Base-by-base conservation (phyloP, 2,113 vertebrate species). In the Parotia lawesii region DNA sequence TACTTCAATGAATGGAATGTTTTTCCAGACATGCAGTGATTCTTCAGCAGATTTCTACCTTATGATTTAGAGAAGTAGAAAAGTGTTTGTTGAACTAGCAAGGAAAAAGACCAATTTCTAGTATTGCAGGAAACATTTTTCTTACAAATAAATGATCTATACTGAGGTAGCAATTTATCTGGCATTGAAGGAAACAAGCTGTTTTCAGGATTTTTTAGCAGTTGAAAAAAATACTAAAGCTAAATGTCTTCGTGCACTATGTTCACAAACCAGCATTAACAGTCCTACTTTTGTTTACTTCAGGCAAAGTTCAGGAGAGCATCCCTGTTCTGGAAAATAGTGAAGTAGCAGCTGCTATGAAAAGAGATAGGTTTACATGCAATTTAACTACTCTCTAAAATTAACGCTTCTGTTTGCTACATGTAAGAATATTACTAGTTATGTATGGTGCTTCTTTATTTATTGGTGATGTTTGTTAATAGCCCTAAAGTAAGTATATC, bases 121-220 rank as follows among this genome's bases (percentile, higher is more conserved):
- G n/a, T 89, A 45, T 38, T 54, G 33, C n/a, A 81, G 37, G 16
- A 92, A 85, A 45, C 33, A 71, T 93, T 88, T 82, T 96, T 93
- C 79, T 85, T 89, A 50, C 3, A 79, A 90, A 90, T 90, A 78
- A 86, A 77, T 95, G 14, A 37, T 76, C 40, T 90, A 11, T 87
- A 42, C 60, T 42, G 35, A 70, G 50, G 45, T 94, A 79, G 35
- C 67, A 86, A 33, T 78, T 89, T 82, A 71, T 84, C 47, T 88
- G 23, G 18, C 24, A 50, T 27, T 85, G 87, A 53, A 83, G 40
- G 83, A 87, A 93, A 57, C 33, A 83, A 44, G 45, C 27, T 91
- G 18, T 60, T 85, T 92, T 84, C 13, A 37, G 60, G 23, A 58
- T 29, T 79, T 85, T 91, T 76, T 73, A 83, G 38, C 42, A 51